Base-by-base conservation (phyloP, 2,113 vertebrate genomes). In the Ptilorrhoa leucosticta region DNA sequence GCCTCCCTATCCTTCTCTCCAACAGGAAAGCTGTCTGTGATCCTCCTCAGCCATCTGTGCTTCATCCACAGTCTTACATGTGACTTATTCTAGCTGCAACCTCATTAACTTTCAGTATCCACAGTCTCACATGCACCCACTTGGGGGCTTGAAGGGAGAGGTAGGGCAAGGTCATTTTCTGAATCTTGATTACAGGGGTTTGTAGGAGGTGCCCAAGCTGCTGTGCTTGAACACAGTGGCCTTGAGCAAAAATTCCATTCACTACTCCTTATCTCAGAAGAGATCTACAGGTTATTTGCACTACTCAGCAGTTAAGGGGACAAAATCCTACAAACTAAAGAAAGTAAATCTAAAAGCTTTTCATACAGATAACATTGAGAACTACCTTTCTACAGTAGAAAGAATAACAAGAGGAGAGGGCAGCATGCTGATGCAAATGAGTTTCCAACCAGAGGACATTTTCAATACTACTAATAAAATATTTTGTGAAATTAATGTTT, bases 231-330 rank as follows among this genome's bases (percentile, higher is more conserved):
- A 83, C 31, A 61, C 61, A 82, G 73, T 54, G 82, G 71, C 93
- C 95, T 89, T 93, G 66, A 94, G 95, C 78, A 86, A 88, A 96
- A 96, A 83, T 90, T 94, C 84, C 33, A 60, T 76, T 89, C 1
- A 9, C 58, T 81, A 20, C 15, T 76, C 39, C 42, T 94, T 96
- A 96, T 95, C 94, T 97, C 51, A 66, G 63, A 30, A 86, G 68
- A 77, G 63, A 96, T 95, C 94, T 95, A 42, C 42, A 88, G 50
- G 42, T 86, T 91, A 85, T 94, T 92, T 96, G 63, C 78, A 61
- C 66, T 88, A 80, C 89, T 94, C 75, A 70, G 54, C 51, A 70
- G 70, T 73, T 72, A 83, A 66, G 15, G 65, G 54, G 1, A 11
- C 57, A 66, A 77, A 63, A 28, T 42, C 21, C 42, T 20, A 78